A percentile compares a stretch with the other conserved stretches of the same genome.
Conservation (phyloP, 2,888 invertebrate species). For the Panopea generosa region DNA sequence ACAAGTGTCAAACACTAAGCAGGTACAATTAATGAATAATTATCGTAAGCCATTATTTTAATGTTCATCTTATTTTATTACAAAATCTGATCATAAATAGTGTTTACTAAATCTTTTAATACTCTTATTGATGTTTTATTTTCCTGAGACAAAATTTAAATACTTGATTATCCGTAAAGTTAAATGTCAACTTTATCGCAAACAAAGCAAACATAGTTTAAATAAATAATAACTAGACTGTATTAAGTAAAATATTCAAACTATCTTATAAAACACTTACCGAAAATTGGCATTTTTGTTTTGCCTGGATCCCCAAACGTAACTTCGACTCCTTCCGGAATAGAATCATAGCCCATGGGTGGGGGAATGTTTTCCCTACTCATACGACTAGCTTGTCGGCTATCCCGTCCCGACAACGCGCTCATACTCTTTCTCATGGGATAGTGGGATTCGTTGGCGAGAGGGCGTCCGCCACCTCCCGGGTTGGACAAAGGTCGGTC, state of each 20-base stretch:
- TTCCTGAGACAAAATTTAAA: no score
- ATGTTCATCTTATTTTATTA: no score
- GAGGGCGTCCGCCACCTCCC: slow-evolving; percentile 71
- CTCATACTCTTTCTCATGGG: slow-evolving; percentile 72
- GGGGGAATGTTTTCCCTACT: slow-evolving; percentile 45
- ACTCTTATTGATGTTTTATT: no score
- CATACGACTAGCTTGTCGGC: slow-evolving; percentile 59
- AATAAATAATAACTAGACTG: no score
- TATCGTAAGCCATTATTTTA: no score
- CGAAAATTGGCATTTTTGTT: slow-evolving; percentile 83
- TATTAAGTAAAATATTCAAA: neutral
- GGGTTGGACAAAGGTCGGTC: slow-evolving; percentile 72
- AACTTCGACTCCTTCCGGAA: slow-evolving; percentile 83
- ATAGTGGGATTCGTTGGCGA: slow-evolving; percentile 76
- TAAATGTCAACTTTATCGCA: no score
- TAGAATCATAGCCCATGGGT: slow-evolving; percentile 68
- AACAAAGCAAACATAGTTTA: no score
- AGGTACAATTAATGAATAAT: no score
- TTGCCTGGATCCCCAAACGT: slow-evolving; percentile 79
- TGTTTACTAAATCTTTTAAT: no score
- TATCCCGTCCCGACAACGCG: slow-evolving; percentile 68
- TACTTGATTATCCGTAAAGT: no score
- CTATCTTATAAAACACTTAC: slow-evolving; percentile 69
- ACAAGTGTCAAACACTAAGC: no score
- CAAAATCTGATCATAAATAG: no score